Base-by-base conservation (phyloP, 64 coral and sea anemone species). In the Montipora cactus region DNA sequence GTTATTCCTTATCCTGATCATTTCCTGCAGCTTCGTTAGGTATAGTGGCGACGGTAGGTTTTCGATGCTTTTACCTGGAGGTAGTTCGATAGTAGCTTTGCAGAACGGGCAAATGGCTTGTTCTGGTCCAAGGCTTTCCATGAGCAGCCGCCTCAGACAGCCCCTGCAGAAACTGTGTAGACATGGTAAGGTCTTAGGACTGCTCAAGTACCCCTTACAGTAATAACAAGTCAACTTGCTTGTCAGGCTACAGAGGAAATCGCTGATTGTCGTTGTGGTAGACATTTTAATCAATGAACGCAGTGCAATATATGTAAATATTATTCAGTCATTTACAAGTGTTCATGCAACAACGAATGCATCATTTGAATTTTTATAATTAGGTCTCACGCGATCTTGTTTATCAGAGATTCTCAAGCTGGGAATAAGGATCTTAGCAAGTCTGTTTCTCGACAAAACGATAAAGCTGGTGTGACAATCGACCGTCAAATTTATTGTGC, bases 111-210 rank as follows among this genome's bases (percentile, higher is more conserved):
- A 97, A 16, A 59, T 86, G 47, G 91, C 15, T 45, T 53, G 67
- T 72, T 97, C 74, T 15, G 7, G 80, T 15, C 80, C 73, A 12
- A 87, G 49, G 48, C 66, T 94, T n/a, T 74, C 80, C 67, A 84
- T 71, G 47, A 75, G 79, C 0, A 94, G 77, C 59, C 91, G 58
- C 28, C 83, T 87, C 2, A 97, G 87, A 80, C 95, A 97, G 9
- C 62, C 72, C 45, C 88, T 92, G 44, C 95, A 97, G 69, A 94
- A 92, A 28, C 88, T 89, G 18, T 97, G 95, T 50, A 97, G 80
- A 50, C 95, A 97, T 76, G 89, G 95, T 25, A 97, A 58, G 11
- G 48, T 94, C 25, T 94, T 97, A n/a, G 95, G 95, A 51, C 92
- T 92, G 75, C 82, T 94, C n/a, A 93, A 92, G 71, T 75, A 64